Percentiles rank a stretch among this genome's conserved stretches.
Evolutionary conservation across 53 echinoderm and acorn worm species (phyloP).

Genomic region (Hippasteria phrygiana): DNA sequence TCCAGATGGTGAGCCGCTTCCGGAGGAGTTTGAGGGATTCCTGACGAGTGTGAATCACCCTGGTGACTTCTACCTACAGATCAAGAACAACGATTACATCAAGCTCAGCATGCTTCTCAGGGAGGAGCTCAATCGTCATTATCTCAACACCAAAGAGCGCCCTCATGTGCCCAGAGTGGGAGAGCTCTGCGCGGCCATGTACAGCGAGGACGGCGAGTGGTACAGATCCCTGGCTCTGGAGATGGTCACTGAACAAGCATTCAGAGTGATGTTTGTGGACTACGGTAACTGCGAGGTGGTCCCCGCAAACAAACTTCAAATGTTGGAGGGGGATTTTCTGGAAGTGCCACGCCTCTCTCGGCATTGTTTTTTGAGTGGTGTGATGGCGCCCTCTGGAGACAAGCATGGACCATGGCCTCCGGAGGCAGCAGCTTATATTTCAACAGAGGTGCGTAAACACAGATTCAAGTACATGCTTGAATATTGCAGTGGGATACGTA

Average conservation of each 20-base stretch:
- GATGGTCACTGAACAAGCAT: neutral
- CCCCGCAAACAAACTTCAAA: neutral
- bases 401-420: conserved; percentile 13
- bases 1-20: neutral
- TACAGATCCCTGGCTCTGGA: conserved; percentile 55
- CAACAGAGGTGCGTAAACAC: conserved; percentile 11
- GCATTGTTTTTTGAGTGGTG: conserved; percentile 21
- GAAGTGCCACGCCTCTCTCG: conserved; percentile 41
- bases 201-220: conserved; percentile 43
- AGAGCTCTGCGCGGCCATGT: conserved; percentile 57
- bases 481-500: no score
- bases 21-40: neutral
- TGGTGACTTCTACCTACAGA: conserved; percentile 53
- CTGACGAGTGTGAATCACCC: conserved; percentile 30
- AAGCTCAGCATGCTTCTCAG: conserved; percentile 15
- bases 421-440: conserved; percentile 17
- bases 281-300: conserved; percentile 67
- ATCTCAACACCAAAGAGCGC: neutral
- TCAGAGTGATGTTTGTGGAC: conserved; percentile 61
- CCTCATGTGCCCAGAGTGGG: conserved; percentile 48
- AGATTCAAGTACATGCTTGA: neutral
- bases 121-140: conserved; percentile 25
- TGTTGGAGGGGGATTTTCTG: conserved; percentile 24
- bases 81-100: conserved; percentile 27
- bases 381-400: conserved; percentile 54